Percentiles rank a stretch among this genome's conserved stretches.
These are phyloP conservation scores for Callyntrura sp. DNA, from an alignment of 2,888 invertebrate species.

Conservation along the genomic window DNA sequence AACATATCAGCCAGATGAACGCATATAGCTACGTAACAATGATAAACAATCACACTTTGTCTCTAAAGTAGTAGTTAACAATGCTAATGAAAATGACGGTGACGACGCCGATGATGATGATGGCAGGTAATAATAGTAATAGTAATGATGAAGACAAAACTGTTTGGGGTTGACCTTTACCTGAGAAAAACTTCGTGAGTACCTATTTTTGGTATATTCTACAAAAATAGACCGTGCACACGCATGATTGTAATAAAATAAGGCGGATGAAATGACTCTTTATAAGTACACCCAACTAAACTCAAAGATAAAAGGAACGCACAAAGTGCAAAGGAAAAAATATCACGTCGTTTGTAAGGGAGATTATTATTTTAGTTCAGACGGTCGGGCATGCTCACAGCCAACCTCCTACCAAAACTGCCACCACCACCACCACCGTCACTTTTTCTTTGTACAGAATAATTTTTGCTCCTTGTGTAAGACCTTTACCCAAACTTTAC, in stretches of 20 bases:
- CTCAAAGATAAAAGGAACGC: not conserved
- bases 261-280: not conserved
- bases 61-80: constrained; percentile 11
- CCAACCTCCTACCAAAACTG: too few relatives aligned
- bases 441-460: not conserved
- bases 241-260: not conserved
- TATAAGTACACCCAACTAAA: not conserved
- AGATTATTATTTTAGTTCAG: not conserved
- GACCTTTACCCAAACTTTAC: constrained; percentile 17
- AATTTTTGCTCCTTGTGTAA: constrained; percentile 11
- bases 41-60: constrained; percentile 5
- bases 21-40: constrained; percentile 20
- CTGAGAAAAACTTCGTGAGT: constrained; percentile 29
- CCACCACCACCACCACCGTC: too few relatives aligned
- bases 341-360: not conserved
- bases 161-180: constrained; percentile 65
- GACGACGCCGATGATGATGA: not conserved
- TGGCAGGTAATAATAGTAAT: constrained; percentile 6
- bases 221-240: constrained; percentile 58
- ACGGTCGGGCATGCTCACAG: not conserved
- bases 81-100: constrained; percentile 57
- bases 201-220: not conserved
- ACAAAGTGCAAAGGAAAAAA: not conserved
- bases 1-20: not conserved
- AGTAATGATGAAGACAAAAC: constrained; percentile 68